phyloP scores from a whole-genome alignment of 2,113 vertebrate species.

The Carassius auratus region DNA sequence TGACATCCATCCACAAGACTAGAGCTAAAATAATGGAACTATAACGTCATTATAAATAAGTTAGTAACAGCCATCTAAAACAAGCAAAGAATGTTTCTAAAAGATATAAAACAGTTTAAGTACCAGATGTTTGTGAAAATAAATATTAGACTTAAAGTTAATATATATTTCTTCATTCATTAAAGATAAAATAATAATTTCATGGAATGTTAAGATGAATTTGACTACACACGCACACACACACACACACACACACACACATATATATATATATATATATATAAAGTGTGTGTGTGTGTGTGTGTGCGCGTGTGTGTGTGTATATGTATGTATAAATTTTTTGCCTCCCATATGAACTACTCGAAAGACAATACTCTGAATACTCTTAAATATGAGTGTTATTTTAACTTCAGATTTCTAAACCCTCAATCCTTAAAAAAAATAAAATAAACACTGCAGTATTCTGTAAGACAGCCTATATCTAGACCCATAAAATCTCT shows the following conservation, averaged over 20 bases:
- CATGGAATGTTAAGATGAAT: slow-evolving; percentile 7
- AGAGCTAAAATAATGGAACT: not conserved
- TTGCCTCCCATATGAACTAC: no score
- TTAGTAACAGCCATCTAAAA: not conserved
- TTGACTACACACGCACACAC: no score
- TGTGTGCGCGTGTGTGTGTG: no score
- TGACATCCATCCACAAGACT: not conserved
- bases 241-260: no score
- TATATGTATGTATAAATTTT: no score
- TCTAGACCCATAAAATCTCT: not conserved
- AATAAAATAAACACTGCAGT: not conserved
- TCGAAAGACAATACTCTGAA: no score
- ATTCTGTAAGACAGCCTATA: not conserved
- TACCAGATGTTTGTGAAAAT: slow-evolving; percentile 11
- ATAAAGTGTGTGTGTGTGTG: no score
- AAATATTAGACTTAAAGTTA: slow-evolving; percentile 25
- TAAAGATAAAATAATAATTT: no score
- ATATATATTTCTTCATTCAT: not conserved
- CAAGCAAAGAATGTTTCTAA: not conserved
- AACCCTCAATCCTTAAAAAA: no score
- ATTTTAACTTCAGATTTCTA: no score
- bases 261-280: no score
- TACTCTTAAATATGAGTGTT: no score
- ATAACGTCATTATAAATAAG: not conserved
- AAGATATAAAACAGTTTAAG: slow-evolving; percentile 7